Percentiles rank a stretch among this genome's conserved stretches.
phyloP scores from a whole-genome alignment of 1,140 invertebrate genomes.

The Gryon sp. region DNA sequence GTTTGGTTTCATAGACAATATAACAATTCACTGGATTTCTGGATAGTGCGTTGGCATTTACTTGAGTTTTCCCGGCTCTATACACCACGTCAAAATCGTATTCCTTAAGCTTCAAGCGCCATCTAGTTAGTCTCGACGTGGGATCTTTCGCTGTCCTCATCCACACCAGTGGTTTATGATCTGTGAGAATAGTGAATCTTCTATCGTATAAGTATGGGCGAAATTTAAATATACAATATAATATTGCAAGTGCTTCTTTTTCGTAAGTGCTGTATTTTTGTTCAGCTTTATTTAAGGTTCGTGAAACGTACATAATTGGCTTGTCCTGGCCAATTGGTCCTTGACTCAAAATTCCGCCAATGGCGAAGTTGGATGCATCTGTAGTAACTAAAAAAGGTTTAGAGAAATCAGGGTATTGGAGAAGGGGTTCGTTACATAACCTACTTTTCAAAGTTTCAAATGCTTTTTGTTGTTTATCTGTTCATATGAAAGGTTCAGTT shows the following conservation, averaged over 20 bases:
- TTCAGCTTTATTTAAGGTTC: background rate
- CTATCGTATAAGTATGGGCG: background rate
- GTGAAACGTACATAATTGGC: conserved; percentile 62
- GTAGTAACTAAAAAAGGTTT: conserved; percentile 54
- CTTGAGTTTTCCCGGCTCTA: background rate
- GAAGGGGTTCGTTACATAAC: conserved; percentile 44
- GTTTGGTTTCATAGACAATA: no score
- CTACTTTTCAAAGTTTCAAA: conserved; percentile 44
- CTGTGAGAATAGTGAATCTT: background rate
- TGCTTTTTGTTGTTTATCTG: background rate
- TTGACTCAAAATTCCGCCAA: conserved; percentile 62
- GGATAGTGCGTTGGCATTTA: background rate
- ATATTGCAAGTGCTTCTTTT: conserved; percentile 1
- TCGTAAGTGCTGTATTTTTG: conserved; percentile 3
- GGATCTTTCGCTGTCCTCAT: conserved; percentile 6
- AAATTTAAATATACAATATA: background rate
- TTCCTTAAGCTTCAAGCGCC: background rate
- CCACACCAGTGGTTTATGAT: background rate
- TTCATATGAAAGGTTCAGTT: background rate
- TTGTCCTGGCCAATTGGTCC: conserved; percentile 51
- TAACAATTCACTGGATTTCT: no score
- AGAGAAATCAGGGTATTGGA: conserved; percentile 53
- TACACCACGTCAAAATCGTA: conserved; percentile 46
- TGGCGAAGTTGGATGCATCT: conserved; percentile 67
- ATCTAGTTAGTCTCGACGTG: background rate